Percentiles rank a stretch among this genome's conserved stretches.
Conservation (phyloP, 1,140 invertebrate genomes). For the Lutraria rhynchaena region DNA sequence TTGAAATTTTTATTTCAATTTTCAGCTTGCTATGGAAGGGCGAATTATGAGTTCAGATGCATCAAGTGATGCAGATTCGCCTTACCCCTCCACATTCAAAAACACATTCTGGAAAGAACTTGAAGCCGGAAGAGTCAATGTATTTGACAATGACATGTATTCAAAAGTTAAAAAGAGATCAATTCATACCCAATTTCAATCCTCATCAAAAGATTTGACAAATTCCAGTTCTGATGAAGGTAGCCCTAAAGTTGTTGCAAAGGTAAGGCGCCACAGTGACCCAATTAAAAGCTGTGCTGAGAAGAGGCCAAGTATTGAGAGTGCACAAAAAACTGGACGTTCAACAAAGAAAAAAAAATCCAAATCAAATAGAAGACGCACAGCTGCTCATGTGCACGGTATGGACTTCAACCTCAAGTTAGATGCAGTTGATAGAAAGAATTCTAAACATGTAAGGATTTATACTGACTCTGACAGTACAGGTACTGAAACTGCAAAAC, state of each 20-base stretch:
- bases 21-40: conserved; percentile 71
- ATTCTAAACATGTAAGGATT: neutral
- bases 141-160: conserved; percentile 79
- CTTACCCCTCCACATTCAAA: conserved; percentile 66
- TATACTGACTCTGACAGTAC: neutral
- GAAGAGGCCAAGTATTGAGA: too few relatives aligned
- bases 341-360: conserved; percentile 32
- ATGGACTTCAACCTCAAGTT: too few relatives aligned
- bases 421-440: too few relatives aligned
- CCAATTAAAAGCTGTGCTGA: conserved; percentile 10
- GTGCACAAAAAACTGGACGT: neutral
- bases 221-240: neutral
- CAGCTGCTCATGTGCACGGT: too few relatives aligned
- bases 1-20: too few relatives aligned
- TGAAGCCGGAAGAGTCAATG: conserved; percentile 76
- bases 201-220: neutral
- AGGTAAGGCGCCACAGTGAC: conserved; percentile 55
- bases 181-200: neutral
- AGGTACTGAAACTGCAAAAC: conserved; percentile 2
- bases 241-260: conserved; percentile 25
- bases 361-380: neutral
- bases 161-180: conserved; percentile 71
- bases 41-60: conserved; percentile 52
- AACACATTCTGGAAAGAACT: conserved; percentile 80
- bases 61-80: conserved; percentile 37